Evolutionary conservation across 2,113 vertebrate genomes (phyloP).

Genomic region (Pelmatolapia mariae): DNA sequence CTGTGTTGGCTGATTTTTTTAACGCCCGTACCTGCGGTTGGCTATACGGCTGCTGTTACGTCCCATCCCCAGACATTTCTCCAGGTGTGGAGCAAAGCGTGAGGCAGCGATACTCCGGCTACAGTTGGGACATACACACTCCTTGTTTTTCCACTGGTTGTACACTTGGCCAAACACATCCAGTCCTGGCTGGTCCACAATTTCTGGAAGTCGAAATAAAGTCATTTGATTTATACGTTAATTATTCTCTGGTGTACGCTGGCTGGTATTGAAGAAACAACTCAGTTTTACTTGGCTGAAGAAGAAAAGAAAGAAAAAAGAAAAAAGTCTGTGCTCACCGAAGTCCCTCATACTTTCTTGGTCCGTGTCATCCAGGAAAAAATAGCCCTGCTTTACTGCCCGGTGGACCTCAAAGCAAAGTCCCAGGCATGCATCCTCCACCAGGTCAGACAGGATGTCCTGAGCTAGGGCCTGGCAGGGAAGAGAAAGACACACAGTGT

Average conservation of each 20-base stretch:
- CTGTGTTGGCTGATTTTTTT: background rate
- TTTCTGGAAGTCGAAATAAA: constrained; percentile 73
- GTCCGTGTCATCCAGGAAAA: constrained; percentile 95
- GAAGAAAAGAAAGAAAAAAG: background rate
- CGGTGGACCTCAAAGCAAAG: constrained; percentile 96
- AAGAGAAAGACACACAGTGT: background rate
- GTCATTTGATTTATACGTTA: background rate
- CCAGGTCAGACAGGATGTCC: constrained; percentile 93
- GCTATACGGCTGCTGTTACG: constrained; percentile 98
- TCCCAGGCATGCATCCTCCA: constrained; percentile 94
- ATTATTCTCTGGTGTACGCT: background rate
- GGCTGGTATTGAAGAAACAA: background rate
- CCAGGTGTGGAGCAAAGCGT: constrained; percentile 93
- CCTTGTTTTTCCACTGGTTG: constrained; percentile 99
- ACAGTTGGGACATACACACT: constrained; percentile 98
- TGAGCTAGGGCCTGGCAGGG: constrained; percentile 85
- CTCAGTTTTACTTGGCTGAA: background rate
- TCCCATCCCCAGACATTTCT: constrained; percentile 98
- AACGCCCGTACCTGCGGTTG: constrained; percentile 81
- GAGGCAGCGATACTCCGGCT: constrained; percentile 95
- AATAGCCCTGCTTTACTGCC: constrained; percentile 95
- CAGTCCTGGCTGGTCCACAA: constrained; percentile 97
- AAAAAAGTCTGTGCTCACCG: constrained; percentile 69
- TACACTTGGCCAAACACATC: constrained; percentile 98
- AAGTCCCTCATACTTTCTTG: constrained; percentile 97